Evolutionary conservation across 2,888 invertebrate species (phyloP), one percentile per base, ranked within the genome.

Genomic region (Acleris literana): DNA sequence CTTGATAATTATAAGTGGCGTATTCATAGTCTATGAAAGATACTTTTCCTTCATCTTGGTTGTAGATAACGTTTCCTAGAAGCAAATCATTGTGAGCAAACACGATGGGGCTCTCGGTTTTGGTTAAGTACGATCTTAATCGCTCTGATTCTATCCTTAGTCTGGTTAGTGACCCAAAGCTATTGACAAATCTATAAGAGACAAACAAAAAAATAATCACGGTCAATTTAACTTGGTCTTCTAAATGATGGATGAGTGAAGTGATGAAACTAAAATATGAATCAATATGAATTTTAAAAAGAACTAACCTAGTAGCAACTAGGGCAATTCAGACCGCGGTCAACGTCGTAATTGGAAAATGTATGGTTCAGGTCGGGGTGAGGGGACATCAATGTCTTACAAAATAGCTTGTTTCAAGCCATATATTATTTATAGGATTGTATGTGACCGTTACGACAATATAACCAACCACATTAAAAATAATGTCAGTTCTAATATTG

Each of bases 21-120:
- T 99, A 99, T 89, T 99, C 99, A 87, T 97, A 99, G 92, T 99
- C 99, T 79, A 99, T 99, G 86, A 99, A 99, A 56, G 96, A 95
- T 55, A 99, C 95, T 66, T 90, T 93, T 74, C 94, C 93, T 74
- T 94, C 90, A 67, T 89, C 87, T 81, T 95, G 92, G 80, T 97
- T 95, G 89, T 96, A 96, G 76, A 99, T 95, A 71, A 99, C 95
- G 92, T 99, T 99, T 80, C 96, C 97, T 81, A 99, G 94, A 78
- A 99, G 94, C 72, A 99, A 94, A 94, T 99, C 99, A 93, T 99
- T 99, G 93, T 99, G 99, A 86, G 97, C 96, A 93, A 99, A 99
- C 69, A 98, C 99, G 72, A 98, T 87, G 49, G 97, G 96, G 93
- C 95, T 97, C 74, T 94, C 89, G 53, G 95, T 86, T 79, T 93